A percentile compares a stretch with the other conserved stretches of the same genome.
phyloP scores from a whole-genome alignment of 2,797 vertebrate genomes.

The Sebastes kiyomatsui region DNA sequence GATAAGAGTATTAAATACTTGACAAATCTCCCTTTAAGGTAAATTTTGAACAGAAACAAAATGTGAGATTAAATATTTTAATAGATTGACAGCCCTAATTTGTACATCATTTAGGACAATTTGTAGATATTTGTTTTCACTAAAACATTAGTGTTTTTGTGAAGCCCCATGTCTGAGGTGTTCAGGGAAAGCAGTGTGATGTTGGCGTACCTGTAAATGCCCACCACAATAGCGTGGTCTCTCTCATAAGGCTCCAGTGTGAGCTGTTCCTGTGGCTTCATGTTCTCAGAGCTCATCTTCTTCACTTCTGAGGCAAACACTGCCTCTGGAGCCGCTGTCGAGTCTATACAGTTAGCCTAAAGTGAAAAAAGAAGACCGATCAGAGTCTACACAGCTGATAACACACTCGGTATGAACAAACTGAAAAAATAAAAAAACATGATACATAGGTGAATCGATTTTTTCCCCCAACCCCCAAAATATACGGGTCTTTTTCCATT shows the following conservation, averaged over 20 bases:
- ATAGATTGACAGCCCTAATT: too few species aligned
- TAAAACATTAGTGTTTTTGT: not conserved
- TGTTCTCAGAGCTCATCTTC: conserved; percentile 93
- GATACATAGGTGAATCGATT: too few species aligned
- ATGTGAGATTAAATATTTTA: not conserved
- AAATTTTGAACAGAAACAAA: not conserved
- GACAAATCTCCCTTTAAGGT: too few species aligned
- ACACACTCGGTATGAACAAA: not conserved
- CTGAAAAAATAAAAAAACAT: too few species aligned
- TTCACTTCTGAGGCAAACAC: conserved; percentile 94
- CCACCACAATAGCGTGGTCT: conserved; percentile 93
- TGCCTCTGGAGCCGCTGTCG: conserved; percentile 90
- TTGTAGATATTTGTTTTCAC: not conserved
- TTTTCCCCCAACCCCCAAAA: too few species aligned
- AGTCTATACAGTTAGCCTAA: conserved; percentile 95
- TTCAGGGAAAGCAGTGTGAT: not conserved
- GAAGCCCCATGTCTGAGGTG: not conserved
- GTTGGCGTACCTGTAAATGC: conserved; percentile 87
- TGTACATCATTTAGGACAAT: not conserved
- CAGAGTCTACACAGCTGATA: not conserved
- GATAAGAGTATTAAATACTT: too few species aligned
- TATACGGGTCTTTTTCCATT: too few species aligned
- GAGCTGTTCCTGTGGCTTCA: conserved; percentile 95
- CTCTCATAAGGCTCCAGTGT: conserved; percentile 94
- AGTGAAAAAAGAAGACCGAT: not conserved